Evolutionary conservation across 2,113 vertebrate genomes (phyloP).

Genomic region (Onychorhynchus coronatus): DNA sequence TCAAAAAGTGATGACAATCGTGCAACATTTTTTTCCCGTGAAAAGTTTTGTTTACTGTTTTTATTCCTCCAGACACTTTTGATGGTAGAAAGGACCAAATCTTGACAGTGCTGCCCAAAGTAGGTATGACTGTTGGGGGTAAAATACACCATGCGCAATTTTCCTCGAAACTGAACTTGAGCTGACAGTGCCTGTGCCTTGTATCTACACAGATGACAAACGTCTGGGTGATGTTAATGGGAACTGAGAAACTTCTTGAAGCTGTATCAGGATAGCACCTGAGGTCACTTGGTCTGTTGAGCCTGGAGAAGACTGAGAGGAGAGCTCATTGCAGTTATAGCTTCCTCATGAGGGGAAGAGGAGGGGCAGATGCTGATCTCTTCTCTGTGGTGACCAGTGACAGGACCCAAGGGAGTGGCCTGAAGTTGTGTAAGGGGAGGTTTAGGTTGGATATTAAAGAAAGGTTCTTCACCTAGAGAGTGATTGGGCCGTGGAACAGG

Average conservation of each 20-base stretch:
- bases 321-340: background rate
- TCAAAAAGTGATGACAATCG: background rate
- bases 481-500: background rate
- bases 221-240: background rate
- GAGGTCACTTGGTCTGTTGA: background rate
- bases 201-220: background rate
- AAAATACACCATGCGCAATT: accelerated
- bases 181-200: background rate
- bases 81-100: background rate
- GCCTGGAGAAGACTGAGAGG: background rate
- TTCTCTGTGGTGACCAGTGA: background rate
- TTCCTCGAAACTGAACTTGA: background rate
- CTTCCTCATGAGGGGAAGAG: background rate
- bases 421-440: background rate
- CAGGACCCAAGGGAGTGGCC: background rate
- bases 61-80: background rate
- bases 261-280: background rate
- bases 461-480: background rate
- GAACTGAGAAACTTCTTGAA: background rate
- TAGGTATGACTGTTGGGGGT: background rate
- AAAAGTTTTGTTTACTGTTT: background rate
- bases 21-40: background rate
- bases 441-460: background rate
- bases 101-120: background rate
- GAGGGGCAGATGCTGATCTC: background rate